Evolutionary conservation across 2,113 vertebrate genomes (phyloP).

Genomic region (Heliornis fulica): DNA sequence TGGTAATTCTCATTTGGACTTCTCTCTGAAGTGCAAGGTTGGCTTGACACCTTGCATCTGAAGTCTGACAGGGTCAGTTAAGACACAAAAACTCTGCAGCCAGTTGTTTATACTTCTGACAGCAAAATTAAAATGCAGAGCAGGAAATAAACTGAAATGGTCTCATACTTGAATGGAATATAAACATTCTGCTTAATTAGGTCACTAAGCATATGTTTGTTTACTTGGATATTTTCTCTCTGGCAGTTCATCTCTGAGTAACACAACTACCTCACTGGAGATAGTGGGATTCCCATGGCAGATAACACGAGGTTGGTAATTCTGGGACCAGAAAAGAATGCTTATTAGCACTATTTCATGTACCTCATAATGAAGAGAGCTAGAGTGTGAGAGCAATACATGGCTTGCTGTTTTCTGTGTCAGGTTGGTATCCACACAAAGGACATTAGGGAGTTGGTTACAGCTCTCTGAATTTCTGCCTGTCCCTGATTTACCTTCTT

Average conservation of each 20-base stretch:
- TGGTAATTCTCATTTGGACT: not conserved
- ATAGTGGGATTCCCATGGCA: not conserved
- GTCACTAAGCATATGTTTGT: slow-evolving; percentile 60
- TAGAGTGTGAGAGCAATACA: not conserved
- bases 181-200: slow-evolving; percentile 60
- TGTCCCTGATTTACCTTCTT: not conserved
- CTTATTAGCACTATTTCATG: not conserved
- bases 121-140: slow-evolving; percentile 50
- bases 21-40: not conserved
- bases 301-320: not conserved
- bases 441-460: not conserved
- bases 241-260: slow-evolving; percentile 37
- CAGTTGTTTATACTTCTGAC: slow-evolving; percentile 25
- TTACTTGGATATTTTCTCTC: slow-evolving; percentile 41
- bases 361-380: not conserved
- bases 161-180: slow-evolving; percentile 44
- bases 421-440: not conserved
- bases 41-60: not conserved
- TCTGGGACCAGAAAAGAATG: not conserved
- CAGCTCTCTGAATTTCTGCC: not conserved
- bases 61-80: not conserved
- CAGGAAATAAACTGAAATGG: slow-evolving; percentile 44
- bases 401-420: not conserved
- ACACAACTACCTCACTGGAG: not conserved
- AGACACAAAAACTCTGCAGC: not conserved